Evolutionary conservation across 2,797 vertebrate species (phyloP), one percentile per base, ranked within the genome.

Genomic region (Triplophysa yarkandensis): DNA sequence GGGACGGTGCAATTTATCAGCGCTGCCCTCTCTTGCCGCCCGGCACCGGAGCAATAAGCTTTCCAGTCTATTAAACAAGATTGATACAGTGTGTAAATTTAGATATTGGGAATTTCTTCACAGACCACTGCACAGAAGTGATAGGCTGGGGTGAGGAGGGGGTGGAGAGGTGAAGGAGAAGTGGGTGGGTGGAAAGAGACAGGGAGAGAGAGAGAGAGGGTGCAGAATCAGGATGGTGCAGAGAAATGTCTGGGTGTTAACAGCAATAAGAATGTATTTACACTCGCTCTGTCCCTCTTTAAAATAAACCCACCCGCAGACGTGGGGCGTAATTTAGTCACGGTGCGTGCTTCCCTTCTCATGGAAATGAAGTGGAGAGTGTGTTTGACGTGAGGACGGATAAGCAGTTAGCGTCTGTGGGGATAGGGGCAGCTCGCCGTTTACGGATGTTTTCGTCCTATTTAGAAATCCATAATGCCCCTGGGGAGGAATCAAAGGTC

Each of bases 31-130:
- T 91, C 85, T 70, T 85, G 86, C 89, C 90, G 87, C 89, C 91
- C 93, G 71, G 90, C 89, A 85, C 76, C 78, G 83, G 82, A 50
- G 87, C 90, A 87, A 92, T 91, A 87, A 92, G 90, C 92, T 93
- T 93, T 93, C 93, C 93, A 94, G 93, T 93, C 95, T 95, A 93
- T 95, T 95, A 94, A 95, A 91, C 94, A 94, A 94, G 95, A 95
- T 92, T 93, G 94, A 95, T 94, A 92, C 94, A 93, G 89, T 90
- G 90, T 92, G 91, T 92, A 93, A 92, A 93, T 93, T 92, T 92
- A 93, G 92, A 92, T 92, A 92, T 92, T 90, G 91, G 92, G 93
- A 92, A 91, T 93, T 94, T 93, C 92, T 92, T 93, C 90, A 91
- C 84, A 93, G 93, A 88, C 89, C 92, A 89, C 89, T 92, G 92